A percentile compares a stretch with the other conserved stretches of the same genome.
These are phyloP conservation scores for Dasypogon diadema DNA, from an alignment of 2,888 invertebrate genomes.

Conservation along the genomic window DNA sequence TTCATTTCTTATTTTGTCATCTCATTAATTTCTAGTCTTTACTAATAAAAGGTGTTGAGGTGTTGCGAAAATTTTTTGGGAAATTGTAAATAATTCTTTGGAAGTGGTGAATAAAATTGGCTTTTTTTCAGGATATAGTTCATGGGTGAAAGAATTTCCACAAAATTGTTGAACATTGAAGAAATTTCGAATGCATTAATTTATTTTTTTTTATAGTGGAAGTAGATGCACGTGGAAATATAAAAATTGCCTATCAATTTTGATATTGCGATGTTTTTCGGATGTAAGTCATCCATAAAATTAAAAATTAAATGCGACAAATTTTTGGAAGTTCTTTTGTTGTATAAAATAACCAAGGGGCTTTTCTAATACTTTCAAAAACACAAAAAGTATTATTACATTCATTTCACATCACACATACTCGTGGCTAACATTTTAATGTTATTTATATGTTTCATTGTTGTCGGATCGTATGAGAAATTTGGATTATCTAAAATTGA, in stretches of 20 bases:
- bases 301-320: no score
- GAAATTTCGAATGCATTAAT: no score
- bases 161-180: not conserved
- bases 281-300: no score
- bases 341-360: not conserved
- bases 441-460: conserved; percentile 27
- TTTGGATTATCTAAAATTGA: not conserved
- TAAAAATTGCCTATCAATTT: no score
- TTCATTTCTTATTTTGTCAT: not conserved
- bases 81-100: not conserved
- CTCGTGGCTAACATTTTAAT: conserved; percentile 47
- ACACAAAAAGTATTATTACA: conserved; percentile 20
- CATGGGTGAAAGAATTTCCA: not conserved
- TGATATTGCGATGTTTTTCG: no score
- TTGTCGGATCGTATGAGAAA: not conserved
- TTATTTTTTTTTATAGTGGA: no score
- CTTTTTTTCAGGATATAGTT: not conserved
- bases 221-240: no score
- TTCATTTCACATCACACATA: conserved; percentile 39
- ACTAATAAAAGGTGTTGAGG: not conserved
- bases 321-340: not conserved
- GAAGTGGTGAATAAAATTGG: not conserved
- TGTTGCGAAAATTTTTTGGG: not conserved
- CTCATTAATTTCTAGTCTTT: not conserved
- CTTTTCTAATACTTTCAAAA: conserved; percentile 25